Conservation (phyloP, 2,797 vertebrate genomes). For the Psittacula echo region DNA sequence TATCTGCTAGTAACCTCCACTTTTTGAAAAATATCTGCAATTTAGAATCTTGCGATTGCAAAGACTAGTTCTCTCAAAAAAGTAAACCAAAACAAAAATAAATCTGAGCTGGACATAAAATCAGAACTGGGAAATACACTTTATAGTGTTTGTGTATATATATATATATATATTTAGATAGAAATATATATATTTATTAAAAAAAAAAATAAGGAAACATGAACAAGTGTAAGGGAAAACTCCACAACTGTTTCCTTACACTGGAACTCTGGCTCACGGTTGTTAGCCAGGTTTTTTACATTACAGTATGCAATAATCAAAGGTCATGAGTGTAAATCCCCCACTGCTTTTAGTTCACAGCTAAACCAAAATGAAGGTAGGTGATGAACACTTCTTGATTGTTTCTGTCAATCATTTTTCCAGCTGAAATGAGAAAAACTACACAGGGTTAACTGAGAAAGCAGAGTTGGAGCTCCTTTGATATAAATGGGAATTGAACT, state of each 20-base stretch:
- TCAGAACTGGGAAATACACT: neutral
- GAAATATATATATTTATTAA: neutral
- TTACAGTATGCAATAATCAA: conserved; percentile 30
- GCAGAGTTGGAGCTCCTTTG: conserved; percentile 3
- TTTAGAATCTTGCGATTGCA: neutral
- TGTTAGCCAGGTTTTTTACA: neutral
- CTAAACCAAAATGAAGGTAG: conserved; percentile 37
- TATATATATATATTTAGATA: neutral
- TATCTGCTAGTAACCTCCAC: neutral
- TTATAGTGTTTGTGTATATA: neutral
- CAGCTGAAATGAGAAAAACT: conserved; percentile 58
- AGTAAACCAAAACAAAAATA: neutral
- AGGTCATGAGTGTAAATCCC: conserved; percentile 59
- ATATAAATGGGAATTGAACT: conserved; percentile 38
- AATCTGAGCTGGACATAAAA: neutral
- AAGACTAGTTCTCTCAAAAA: neutral
- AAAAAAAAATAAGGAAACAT: neutral
- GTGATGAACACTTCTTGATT: conserved; percentile 55
- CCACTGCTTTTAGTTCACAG: conserved; percentile 43
- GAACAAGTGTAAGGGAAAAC: neutral
- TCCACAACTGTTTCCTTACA: neutral
- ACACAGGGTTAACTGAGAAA: conserved; percentile 59
- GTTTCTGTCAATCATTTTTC: conserved; percentile 70
- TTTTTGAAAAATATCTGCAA: neutral
- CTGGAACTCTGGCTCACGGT: neutral